Percentiles rank a stretch among this genome's conserved stretches.
Evolutionary conservation across 2,797 vertebrate genomes (phyloP).

Genomic region (Botia kubotai): DNA sequence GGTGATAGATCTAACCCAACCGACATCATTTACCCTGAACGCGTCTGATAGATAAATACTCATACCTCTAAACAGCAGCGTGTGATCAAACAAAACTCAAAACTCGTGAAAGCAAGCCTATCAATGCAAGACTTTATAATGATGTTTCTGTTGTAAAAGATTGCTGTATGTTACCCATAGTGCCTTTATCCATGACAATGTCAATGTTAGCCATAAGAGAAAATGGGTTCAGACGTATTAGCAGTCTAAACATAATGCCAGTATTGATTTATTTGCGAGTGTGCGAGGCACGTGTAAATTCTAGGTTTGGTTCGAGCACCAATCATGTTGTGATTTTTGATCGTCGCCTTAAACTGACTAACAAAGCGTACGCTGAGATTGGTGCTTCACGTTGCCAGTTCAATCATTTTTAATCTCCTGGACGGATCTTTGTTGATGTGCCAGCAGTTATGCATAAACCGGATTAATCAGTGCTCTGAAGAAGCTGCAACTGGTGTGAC

Average conservation of each 20-base stretch:
- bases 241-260: constrained; percentile 31
- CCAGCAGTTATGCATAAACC: constrained; percentile 9
- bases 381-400: neutral
- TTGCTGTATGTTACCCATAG: constrained; percentile 29
- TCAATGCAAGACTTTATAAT: constrained; percentile 56
- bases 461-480: neutral
- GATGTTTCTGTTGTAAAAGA: constrained; percentile 35
- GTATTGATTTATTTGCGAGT: constrained; percentile 18
- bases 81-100: constrained; percentile 1
- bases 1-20: neutral
- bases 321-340: constrained; percentile 1
- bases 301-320: too few species aligned
- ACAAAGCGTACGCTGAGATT: neutral
- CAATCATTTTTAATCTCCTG: neutral
- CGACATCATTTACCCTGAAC: neutral
- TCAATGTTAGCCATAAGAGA: constrained; percentile 20
- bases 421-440: neutral
- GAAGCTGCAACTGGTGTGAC: neutral
- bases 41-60: neutral
- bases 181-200: constrained; percentile 49
- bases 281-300: neutral
- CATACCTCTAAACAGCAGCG: constrained; percentile 1
- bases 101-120: constrained; percentile 27
- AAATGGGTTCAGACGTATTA: constrained; percentile 1
- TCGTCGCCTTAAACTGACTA: constrained; percentile 6